Evolutionary conservation across 1,140 invertebrate genomes (phyloP).

Genomic region (Paraescarpia echinospica): DNA sequence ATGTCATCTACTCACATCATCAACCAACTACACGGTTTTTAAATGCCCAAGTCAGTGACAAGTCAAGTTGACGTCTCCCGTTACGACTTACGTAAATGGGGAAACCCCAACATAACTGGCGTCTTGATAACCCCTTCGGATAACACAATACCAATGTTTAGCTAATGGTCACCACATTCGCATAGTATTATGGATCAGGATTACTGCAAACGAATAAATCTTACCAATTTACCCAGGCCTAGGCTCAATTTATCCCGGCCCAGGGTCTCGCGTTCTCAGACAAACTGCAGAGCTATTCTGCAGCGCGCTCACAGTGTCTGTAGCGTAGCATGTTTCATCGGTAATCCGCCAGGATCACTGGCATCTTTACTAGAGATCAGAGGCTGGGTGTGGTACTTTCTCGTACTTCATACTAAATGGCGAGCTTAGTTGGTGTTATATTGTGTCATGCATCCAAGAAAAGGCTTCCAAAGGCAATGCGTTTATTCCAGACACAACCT

Average conservation of each 20-base stretch:
- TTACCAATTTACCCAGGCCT: neutral
- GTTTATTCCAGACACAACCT: neutral
- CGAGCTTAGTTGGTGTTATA: neutral
- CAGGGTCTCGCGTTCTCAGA: neutral
- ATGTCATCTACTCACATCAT: neutral
- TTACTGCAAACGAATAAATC: neutral
- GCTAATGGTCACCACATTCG: neutral
- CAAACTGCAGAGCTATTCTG: neutral
- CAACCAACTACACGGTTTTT: neutral
- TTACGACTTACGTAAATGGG: neutral
- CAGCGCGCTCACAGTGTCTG: neutral
- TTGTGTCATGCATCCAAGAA: no score
- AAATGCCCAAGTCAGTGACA: neutral
- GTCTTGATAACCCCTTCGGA: neutral
- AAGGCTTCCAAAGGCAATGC: neutral
- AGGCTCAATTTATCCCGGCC: neutral
- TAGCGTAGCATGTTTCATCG: neutral
- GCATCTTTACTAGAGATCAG: no score
- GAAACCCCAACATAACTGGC: neutral
- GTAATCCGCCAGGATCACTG: neutral
- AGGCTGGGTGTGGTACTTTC: neutral
- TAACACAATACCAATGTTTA: neutral
- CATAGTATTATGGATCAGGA: neutral
- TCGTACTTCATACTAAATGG: neutral
- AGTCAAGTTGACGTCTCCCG: no score